A percentile compares a stretch with the other conserved stretches of the same genome.
Evolutionary conservation across 2,797 vertebrate genomes (phyloP).

Genomic region (Premnoplex brunnescens): DNA sequence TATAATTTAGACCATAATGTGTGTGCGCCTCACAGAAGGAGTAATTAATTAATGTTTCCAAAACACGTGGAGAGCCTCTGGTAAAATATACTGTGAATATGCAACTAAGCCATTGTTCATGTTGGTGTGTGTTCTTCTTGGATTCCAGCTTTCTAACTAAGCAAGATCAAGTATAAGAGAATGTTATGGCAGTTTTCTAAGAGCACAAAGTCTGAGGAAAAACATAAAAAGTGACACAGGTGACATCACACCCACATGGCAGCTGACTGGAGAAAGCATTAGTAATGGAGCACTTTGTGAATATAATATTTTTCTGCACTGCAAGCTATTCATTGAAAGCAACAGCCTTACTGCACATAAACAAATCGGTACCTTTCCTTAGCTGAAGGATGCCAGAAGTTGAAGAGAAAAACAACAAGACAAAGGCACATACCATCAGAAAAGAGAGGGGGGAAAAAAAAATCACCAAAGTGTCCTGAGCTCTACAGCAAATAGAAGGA

Average conservation of each 20-base stretch:
- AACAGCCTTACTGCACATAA: not conserved
- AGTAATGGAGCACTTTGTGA: not conserved
- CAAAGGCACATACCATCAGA: not conserved
- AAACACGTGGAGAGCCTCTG: not conserved
- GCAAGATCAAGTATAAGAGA: not conserved
- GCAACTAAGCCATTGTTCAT: not conserved
- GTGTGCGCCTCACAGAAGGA: not conserved
- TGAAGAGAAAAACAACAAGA: not conserved
- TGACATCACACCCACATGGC: not conserved
- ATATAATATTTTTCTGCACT: not conserved
- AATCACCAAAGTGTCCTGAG: not conserved
- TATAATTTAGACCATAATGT: not conserved
- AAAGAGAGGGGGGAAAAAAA: not conserved
- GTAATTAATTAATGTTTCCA: not conserved
- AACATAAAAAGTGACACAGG: not conserved
- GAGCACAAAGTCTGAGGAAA: not conserved
- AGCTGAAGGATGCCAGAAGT: not conserved
- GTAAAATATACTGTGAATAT: not conserved
- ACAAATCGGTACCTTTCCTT: not conserved
- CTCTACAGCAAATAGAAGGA: conserved; percentile 17
- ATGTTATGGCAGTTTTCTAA: not conserved
- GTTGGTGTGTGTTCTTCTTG: not conserved
- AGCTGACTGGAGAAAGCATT: not conserved
- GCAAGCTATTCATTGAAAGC: not conserved
- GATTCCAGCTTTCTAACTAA: not conserved